Conservation (phyloP, 2,797 vertebrate species). For the Erethizon dorsatum region DNA sequence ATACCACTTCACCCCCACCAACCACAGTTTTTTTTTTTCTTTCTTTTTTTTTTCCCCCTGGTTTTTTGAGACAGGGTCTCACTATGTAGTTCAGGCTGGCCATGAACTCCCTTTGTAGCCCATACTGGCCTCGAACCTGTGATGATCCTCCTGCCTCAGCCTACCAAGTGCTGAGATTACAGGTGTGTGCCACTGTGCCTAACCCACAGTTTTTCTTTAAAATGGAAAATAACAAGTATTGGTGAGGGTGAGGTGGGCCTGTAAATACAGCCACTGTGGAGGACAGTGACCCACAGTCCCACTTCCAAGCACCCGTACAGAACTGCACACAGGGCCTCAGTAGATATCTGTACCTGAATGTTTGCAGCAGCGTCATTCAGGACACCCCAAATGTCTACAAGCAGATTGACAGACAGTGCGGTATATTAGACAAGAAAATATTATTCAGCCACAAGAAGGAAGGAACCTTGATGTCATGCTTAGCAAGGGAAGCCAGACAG, state of each 20-base stretch:
- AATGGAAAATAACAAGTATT: not conserved
- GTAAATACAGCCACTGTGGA: not conserved
- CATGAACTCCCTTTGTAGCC: too few species aligned
- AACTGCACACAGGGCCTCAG: not conserved
- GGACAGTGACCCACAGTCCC: not conserved
- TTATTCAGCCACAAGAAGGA: not conserved
- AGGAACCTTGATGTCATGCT: not conserved
- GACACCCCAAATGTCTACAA: not conserved
- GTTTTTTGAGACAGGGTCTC: too few species aligned
- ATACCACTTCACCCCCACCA: not conserved
- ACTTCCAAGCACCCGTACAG: too few species aligned
- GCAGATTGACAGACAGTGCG: not conserved
- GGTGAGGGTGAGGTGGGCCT: not conserved
- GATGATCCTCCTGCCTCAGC: not conserved
- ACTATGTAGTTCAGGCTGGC: too few species aligned
- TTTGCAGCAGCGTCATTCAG: too few species aligned
- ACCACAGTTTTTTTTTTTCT: not conserved
- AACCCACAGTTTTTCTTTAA: not conserved
- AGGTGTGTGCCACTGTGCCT: not conserved
- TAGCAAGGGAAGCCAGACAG: not conserved
- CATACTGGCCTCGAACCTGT: too few species aligned
- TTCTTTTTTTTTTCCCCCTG: not conserved
- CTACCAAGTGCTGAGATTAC: not conserved
- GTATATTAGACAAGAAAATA: too few species aligned
- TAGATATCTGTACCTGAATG: not conserved